phyloP scores from a whole-genome alignment of 2,113 vertebrate genomes.

The Corvus cornix region DNA sequence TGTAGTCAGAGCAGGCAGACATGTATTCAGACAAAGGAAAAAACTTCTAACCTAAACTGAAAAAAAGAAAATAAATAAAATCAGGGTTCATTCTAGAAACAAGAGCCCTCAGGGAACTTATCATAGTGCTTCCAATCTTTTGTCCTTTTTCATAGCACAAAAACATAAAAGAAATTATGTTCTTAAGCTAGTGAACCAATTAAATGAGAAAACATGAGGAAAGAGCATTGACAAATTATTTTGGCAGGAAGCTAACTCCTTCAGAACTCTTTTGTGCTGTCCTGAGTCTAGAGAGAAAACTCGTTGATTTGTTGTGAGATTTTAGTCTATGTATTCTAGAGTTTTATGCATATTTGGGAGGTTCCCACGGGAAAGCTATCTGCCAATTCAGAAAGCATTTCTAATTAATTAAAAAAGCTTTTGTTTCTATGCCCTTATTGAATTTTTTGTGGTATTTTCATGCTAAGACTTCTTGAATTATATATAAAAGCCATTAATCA shows the following conservation, averaged over 20 bases:
- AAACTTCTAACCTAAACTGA: background rate
- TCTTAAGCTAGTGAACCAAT: background rate
- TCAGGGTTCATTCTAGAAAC: background rate
- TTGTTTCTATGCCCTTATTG: background rate
- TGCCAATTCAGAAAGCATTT: background rate
- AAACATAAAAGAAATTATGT: background rate
- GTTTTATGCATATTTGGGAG: background rate
- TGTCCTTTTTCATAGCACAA: background rate
- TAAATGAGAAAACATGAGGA: background rate
- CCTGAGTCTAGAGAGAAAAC: background rate
- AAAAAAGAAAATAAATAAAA: background rate
- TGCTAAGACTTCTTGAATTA: background rate
- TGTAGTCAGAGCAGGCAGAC: background rate
- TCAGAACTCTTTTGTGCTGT: background rate
- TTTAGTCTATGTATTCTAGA: background rate
- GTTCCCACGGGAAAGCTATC: background rate
- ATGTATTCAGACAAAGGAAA: background rate
- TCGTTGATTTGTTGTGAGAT: background rate
- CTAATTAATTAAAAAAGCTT: slow-evolving; percentile 19
- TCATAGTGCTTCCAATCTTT: background rate
- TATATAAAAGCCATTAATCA: background rate
- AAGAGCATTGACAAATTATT: background rate
- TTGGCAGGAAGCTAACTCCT: background rate
- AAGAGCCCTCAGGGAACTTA: background rate
- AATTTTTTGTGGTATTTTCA: background rate